Evolutionary conservation across 2,888 invertebrate species (phyloP), one percentile per base, ranked within the genome.

Genomic region (Lampropteryx suffumata): DNA sequence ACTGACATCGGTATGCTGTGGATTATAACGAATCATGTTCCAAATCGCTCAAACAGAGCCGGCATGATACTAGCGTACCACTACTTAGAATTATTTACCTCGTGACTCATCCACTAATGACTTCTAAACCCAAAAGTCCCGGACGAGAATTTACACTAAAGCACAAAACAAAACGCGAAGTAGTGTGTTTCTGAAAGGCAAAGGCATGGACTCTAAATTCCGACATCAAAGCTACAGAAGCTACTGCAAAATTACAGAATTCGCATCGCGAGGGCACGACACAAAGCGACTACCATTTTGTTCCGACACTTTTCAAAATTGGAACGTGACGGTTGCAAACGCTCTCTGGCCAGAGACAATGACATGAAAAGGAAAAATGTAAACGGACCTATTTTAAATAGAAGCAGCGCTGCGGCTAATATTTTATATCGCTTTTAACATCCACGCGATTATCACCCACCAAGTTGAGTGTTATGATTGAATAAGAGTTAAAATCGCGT

Each of bases 291-390:
- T 76, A 85, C 88, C 90, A 90, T 90, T 90, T 90, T 88, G 87
- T 86, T 85, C 89, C 85, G 82, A 90, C 90, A 90, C 90, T 89
- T 89, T 89, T 90, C 83, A 87, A 90, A 89, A 90, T 90, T 90
- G 85, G 88, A 88, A 90, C 88, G 90, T 90, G 90, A 89, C 88
- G 90, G 88, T 90, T 88, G 88, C 87, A 88, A 89, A 83, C 87
- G 86, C 82, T 86, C 84, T 75, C 80, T 76, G 77, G 68, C 76
- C 84, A 88, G 84, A 89, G 89, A 90, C 90, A 90, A 90, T 89
- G 85, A 89, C 83, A 86, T 87, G 87, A 90, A 90, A 90, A 90
- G 87, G 88, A 90, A 90, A 90, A 90, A 90, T 87, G 82, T 89
- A 89, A 88, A 88, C 86, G 87, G 81, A 79, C 84, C 87, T 85